Evolutionary conservation across 2,888 invertebrate genomes (phyloP), one percentile per base, ranked within the genome.

Genomic region (Hirtodrosophila histrioides): DNA sequence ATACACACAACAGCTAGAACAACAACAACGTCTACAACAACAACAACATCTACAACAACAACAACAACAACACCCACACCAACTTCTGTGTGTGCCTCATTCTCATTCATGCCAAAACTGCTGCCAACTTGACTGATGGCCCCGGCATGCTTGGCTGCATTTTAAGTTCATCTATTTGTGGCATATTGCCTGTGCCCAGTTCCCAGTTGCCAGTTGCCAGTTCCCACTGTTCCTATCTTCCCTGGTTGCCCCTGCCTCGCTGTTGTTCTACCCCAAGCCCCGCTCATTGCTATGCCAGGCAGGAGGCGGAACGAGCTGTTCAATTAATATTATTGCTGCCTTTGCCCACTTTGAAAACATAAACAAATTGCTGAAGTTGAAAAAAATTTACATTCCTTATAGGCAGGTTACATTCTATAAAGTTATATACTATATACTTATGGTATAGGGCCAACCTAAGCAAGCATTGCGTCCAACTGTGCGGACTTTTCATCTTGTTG

Each of bases 71-170:
- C 31, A 31, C 31, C 31, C 31, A 31, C 31, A 31, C 8, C 7
- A 31, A 4, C 31, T 31, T 31, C 8, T 31, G 31, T 31, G 27
- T 67, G 41, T 60, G 70, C 53, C 83, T 81, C 78, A 81, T 83
- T 81, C 74, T 74, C 81, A 83, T 83, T 83, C 81, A 81, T 82
- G 77, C 77, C 84, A 77, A 81, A 84, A 73, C 73, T 74, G 76
- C 70, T 73, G 73, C 64, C 76, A 78, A 76, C 74, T 55, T 78
- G 78, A 80, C 78, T 80, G 82, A 78, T 83, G 83, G 85, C 76
- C 80, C 79, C 72, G 75, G 85, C 77, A 88, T 88, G 88, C 88
- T 86, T 84, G 78, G 86, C 72, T 88, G 86, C 86, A 88, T 88
- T 88, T 88, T 88, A 88, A 88, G 88, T 88, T 88, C 88, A 88